Evolutionary conservation across 1,140 invertebrate species (phyloP), one percentile per base, ranked within the genome.

Genomic region (Atta texana): DNA sequence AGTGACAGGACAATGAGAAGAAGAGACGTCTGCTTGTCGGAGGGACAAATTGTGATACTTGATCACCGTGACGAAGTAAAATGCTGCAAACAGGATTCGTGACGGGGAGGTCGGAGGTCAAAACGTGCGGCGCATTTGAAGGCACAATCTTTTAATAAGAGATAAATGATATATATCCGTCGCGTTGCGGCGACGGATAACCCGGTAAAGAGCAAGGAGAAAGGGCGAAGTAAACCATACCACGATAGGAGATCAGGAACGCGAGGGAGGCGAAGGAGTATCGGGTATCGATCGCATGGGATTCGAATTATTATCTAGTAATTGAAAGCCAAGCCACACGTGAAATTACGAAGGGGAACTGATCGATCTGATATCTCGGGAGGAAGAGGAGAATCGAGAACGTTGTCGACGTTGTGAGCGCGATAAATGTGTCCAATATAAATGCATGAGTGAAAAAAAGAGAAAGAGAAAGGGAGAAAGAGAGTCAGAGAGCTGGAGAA

Each of bases 211-310:
- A 84, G 39, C 28, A 16, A 28, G 49, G 64, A 81, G 69, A 84
- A 74, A 84, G 69, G 78, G 69, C 24, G 39, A 61, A 49, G 39
- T 71, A 44, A 69, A 68, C 44, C 21, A 31, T 39, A 55, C 31
- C 39, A 51, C 18, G 44, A 80, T 61, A 53, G 31, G 31, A 69
- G 49, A 74, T 74, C 55, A 53, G 55, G 53, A 72, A 82, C 68
- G 39, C 64, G 55, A n/a, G 57, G 34, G 34, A 28, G 16, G 39
- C 18, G 55, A 61, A 28, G 57, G 21, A n/a, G 14, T 84, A 84
- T 84, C 80, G 80, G 55, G 53, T 84, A 8, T 74, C 80, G 78
- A 71, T 74, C 69, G 53, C n/a, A 21, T 24, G 53, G 55, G 53
- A 34, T 16, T 71, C 34, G 69, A 81, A 81, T 71, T 55, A 49